Percentiles rank a stretch among this genome's conserved stretches.
phyloP scores from a whole-genome alignment of 1,140 invertebrate genomes.

The Cydia pomonella region DNA sequence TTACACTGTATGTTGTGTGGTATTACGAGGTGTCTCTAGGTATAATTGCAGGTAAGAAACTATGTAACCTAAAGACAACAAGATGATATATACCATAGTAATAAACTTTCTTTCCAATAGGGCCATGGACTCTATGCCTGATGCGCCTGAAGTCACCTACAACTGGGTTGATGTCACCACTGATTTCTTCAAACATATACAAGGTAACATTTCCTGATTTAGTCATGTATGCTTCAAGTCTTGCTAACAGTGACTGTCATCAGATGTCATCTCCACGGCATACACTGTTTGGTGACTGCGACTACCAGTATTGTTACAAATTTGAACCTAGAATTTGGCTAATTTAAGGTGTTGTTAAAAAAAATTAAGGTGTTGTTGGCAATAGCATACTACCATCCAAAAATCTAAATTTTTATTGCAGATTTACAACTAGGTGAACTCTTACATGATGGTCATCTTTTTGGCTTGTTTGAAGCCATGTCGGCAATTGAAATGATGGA shows the following conservation, averaged over 20 bases:
- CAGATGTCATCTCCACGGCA: no score
- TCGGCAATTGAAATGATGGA: constrained; percentile 99
- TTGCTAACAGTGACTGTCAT: no score
- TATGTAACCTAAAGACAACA: neutral
- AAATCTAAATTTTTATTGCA: constrained; percentile 57
- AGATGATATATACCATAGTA: neutral
- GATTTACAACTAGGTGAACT: constrained; percentile 93
- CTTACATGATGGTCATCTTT: constrained; percentile 93
- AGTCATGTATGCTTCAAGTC: no score
- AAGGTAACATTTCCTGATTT: no score
- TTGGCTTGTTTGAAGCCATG: constrained; percentile 99
- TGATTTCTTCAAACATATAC: constrained; percentile 88
- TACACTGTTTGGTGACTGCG: no score
- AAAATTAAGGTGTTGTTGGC: no score
- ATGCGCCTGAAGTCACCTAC: constrained; percentile 78
- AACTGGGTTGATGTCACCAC: constrained; percentile 90
- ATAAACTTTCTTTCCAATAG: constrained; percentile 45
- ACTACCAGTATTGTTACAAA: no score
- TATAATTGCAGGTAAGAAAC: neutral
- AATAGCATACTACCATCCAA: no score
- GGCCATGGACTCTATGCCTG: constrained; percentile 67
- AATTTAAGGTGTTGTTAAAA: no score
- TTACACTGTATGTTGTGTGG: neutral
- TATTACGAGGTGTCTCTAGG: neutral
- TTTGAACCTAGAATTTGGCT: no score